Evolutionary conservation across 1,140 invertebrate genomes (phyloP).

Genomic region (Trypoxylus dichotomus): DNA sequence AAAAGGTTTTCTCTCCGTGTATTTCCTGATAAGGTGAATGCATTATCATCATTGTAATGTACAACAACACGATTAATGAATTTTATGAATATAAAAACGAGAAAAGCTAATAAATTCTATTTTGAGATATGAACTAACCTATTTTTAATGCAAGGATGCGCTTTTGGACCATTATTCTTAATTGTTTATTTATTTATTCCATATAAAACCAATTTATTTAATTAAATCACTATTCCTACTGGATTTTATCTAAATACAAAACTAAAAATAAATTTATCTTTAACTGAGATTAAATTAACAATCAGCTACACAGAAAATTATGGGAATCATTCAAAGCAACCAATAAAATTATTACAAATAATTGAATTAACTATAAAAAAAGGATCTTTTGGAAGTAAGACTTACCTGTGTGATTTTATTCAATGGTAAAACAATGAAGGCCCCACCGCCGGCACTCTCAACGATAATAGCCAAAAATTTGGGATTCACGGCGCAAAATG

Average conservation of each 20-base stretch:
- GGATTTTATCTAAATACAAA: background rate
- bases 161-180: background rate
- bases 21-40: conserved; percentile 4
- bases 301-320: no score
- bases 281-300: no score
- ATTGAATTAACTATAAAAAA: no score
- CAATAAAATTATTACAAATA: no score
- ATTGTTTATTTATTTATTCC: no score
- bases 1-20: background rate
- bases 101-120: background rate
- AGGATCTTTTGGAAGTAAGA: conserved; percentile 11
- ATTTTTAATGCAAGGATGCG: background rate
- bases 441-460: conserved; percentile 96
- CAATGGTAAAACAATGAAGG: conserved; percentile 96
- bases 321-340: no score
- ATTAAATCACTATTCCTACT: background rate
- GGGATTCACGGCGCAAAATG: conserved; percentile 98
- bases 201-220: no score
- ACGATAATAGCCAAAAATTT: conserved; percentile 99
- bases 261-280: background rate
- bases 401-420: conserved; percentile 76
- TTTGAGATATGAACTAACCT: background rate
- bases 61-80: background rate
- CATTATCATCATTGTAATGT: background rate
- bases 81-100: background rate